A percentile compares a stretch with the other conserved stretches of the same genome.
These are phyloP conservation scores for Eutrigla gurnardus DNA, from an alignment of 2,797 vertebrate genomes.

Conservation along the genomic window DNA sequence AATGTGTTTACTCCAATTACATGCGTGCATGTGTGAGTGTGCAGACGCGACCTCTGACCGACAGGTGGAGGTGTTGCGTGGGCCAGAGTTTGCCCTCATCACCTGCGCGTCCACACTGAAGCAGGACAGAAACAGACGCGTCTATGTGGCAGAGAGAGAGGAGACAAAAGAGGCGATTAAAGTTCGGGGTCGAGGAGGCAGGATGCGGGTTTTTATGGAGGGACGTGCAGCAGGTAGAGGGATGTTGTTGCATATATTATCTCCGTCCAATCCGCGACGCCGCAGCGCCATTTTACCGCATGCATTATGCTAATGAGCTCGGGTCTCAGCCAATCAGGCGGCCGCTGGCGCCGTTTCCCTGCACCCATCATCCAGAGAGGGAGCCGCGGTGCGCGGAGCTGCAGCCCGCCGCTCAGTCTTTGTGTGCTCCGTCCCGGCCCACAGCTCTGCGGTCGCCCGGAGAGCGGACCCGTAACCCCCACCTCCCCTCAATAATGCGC, in stretches of 20 bases:
- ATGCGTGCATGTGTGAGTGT: no score
- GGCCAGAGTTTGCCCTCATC: conserved; percentile 2
- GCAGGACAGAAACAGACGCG: not conserved
- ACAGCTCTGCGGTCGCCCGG: conserved; percentile 41
- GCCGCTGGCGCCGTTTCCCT: conserved; percentile 31
- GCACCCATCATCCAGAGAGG: conserved; percentile 72
- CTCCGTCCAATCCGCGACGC: conserved; percentile 77
- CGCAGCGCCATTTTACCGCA: rapidly evolving
- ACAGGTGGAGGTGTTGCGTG: conserved; percentile 64
- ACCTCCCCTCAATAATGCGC: conserved; percentile 57
- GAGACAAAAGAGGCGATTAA: no score
- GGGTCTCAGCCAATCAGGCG: conserved; percentile 81
- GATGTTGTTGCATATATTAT: conserved; percentile 42
- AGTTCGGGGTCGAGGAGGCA: no score
- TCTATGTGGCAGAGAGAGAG: no score
- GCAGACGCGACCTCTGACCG: not conserved
- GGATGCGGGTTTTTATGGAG: conserved; percentile 24
- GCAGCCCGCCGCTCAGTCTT: conserved; percentile 77
- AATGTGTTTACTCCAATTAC: no score
- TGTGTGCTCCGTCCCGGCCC: conserved; percentile 73
- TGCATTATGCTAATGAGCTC: conserved; percentile 66
- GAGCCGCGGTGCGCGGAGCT: conserved; percentile 62
- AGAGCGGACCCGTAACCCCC: conserved; percentile 22
- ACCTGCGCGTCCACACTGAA: not conserved
- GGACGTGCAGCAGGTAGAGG: conserved; percentile 44